Evolutionary conservation across 2,113 vertebrate species (phyloP), one percentile per base, ranked within the genome.

Genomic region (Gopherus flavomarginatus): DNA sequence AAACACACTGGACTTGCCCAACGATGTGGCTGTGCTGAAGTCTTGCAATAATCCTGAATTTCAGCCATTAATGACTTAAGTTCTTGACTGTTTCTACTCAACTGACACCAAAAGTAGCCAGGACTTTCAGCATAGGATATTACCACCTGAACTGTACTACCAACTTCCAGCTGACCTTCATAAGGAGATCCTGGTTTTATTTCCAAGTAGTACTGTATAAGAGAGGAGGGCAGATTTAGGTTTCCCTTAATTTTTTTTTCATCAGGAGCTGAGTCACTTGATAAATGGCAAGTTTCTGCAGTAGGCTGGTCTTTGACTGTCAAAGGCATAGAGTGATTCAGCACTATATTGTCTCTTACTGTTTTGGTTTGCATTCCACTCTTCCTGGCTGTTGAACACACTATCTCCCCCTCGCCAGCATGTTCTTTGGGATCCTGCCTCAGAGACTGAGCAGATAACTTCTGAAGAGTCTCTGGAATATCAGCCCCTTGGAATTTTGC

Each of bases 91-190:
- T 98, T 98, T 92, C 94, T 97, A 50, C 97, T 97, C 90, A 99
- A 96, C n/a, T 99, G 99, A 89, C 99, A 99, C 99, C 99, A 99
- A 96, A 99, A 99, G 92, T 98, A 96, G 93, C 99, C 98, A 90
- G 99, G 99, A 93, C 95, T 99, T 96, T 99, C 97, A 50, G 98
- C 92, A 81, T 96, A 98, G 0, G 99, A 99, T 82, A 99, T 99
- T 19, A 47, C 90, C 50, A 99, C 99, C 86, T 99, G 98, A 47
- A 99, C 95, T 13, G 99, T 98, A 94, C 98, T 99, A 94, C 99
- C 99, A 35, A 99, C 98, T 85, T 98, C 94, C 96, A 99, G 97
- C 5, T 97, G 95, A 54, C 52, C 93, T 86, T 95, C 79, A 1
- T 54, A 89, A 87, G 47, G 83, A 24, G 27, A 95, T 5, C 77